Percentiles rank a stretch among this genome's conserved stretches.
phyloP scores from a whole-genome alignment of 2,113 vertebrate species.

The Etheostoma cragini region DNA sequence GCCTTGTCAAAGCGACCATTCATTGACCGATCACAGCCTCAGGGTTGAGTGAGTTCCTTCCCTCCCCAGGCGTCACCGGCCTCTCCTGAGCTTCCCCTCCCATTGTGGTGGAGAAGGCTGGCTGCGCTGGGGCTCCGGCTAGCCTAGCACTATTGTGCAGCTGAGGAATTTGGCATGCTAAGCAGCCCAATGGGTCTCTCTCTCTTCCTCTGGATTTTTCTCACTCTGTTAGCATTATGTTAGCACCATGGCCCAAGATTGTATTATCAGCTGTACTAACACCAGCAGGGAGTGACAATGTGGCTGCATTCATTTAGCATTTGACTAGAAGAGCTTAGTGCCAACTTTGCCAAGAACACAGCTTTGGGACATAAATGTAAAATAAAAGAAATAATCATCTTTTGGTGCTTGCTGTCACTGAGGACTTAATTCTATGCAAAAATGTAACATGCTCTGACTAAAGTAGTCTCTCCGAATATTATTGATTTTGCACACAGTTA shows the following conservation, averaged over 20 bases:
- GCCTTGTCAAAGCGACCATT: constrained; percentile 76
- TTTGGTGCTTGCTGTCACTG: constrained; percentile 11
- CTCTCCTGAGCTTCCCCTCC: constrained; percentile 77
- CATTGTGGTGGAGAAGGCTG: constrained; percentile 73
- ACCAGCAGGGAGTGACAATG: constrained; percentile 54
- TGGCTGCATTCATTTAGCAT: constrained; percentile 49
- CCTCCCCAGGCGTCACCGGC: constrained; percentile 71
- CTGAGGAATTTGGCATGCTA: constrained; percentile 82
- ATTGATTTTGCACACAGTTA: constrained; percentile 15
- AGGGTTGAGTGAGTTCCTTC: constrained; percentile 77
- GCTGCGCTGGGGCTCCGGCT: constrained; percentile 70
- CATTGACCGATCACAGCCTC: constrained; percentile 60
- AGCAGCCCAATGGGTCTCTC: constrained; percentile 59
- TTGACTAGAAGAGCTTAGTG: constrained; percentile 15
- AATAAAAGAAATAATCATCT: constrained; percentile 16
- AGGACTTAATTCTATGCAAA: constrained; percentile 15
- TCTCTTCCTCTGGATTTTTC: constrained; percentile 36
- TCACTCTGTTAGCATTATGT: constrained; percentile 58
- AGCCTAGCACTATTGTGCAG: constrained; percentile 77
- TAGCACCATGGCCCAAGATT: constrained; percentile 54
- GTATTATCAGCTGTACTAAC: constrained; percentile 78
- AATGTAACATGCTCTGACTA: neutral
- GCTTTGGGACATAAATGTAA: constrained; percentile 12
- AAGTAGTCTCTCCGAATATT: neutral
- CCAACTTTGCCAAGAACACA: constrained; percentile 41